A percentile compares a stretch with the other conserved stretches of the same genome.
Evolutionary conservation across 2,888 invertebrate species (phyloP).

Genomic region (Orthonychiurus folsomi): DNA sequence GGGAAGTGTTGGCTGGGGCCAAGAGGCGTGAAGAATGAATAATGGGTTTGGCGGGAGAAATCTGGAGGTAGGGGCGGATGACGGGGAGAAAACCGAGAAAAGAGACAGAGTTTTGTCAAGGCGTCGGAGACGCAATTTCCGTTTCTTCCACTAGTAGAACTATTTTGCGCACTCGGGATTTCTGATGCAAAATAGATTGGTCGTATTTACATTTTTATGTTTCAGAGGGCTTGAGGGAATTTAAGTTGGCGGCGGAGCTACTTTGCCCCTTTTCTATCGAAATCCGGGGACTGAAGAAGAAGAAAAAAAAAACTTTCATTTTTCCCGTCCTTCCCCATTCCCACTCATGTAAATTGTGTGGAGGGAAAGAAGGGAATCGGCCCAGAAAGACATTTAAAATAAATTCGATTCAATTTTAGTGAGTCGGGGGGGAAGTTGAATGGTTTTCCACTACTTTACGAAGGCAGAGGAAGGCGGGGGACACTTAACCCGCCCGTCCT

Average conservation of each 20-base stretch:
- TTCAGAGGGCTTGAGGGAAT: slow-evolving; percentile 16
- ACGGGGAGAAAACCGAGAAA: not conserved
- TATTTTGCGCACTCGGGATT: slow-evolving; percentile 29
- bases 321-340: slow-evolving; percentile 8
- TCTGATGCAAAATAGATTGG: slow-evolving; percentile 38
- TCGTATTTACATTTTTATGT: slow-evolving; percentile 39
- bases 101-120: slow-evolving; percentile 28
- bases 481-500: slow-evolving; percentile 6
- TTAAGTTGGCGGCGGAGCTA: not conserved
- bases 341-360: slow-evolving; percentile 26
- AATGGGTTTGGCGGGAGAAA: slow-evolving; percentile 6
- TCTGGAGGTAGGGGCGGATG: not conserved
- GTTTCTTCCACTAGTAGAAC: slow-evolving; percentile 5
- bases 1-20: not conserved
- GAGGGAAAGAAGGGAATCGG: slow-evolving; percentile 13
- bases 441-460: not conserved
- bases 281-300: not conserved
- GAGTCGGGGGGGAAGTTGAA: not conserved
- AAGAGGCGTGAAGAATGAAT: slow-evolving; percentile 7
- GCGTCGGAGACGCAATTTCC: slow-evolving; percentile 34
- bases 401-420: slow-evolving; percentile 40
- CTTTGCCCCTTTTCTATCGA: not conserved
- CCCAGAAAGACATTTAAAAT: slow-evolving; percentile 37
- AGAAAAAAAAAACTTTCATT: slow-evolving; percentile 10
- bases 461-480: slow-evolving; percentile 6